phyloP scores from a whole-genome alignment of 2,113 vertebrate species.

The Oryzias melastigma region DNA sequence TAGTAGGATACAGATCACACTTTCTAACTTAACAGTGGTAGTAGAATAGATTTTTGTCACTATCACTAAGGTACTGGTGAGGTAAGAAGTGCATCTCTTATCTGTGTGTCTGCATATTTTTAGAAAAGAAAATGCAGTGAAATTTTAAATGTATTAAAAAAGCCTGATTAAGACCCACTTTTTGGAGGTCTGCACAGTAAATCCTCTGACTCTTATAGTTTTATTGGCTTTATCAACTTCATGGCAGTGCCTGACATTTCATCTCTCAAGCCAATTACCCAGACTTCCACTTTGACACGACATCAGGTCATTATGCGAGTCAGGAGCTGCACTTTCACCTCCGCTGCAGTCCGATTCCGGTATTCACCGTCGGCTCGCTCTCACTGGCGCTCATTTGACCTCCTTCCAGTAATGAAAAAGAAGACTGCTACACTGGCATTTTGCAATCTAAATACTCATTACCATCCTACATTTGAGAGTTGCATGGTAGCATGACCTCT shows the following conservation, averaged over 20 bases:
- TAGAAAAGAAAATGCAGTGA: neutral
- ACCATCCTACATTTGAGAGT: constrained; percentile 16
- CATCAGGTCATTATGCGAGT: constrained; percentile 19
- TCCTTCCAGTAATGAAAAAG: constrained; percentile 29
- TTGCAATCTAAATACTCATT: constrained; percentile 22
- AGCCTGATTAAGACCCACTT: neutral
- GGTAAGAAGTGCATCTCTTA: no score
- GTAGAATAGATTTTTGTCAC: no score
- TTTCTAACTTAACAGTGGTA: no score
- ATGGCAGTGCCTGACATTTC: constrained; percentile 28
- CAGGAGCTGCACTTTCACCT: constrained; percentile 14
- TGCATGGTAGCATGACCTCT: no score
- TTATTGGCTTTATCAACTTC: constrained; percentile 21
- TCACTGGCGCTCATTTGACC: constrained; percentile 24
- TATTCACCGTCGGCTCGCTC: constrained; percentile 29
- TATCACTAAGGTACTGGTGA: no score
- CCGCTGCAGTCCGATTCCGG: constrained; percentile 13
- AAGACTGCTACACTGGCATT: constrained; percentile 21
- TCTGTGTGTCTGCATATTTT: no score
- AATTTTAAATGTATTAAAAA: neutral
- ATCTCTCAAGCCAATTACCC: constrained; percentile 22
- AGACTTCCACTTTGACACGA: constrained; percentile 20
- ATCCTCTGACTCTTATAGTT: constrained; percentile 1
- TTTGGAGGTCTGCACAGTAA: neutral
- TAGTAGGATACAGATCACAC: no score